These are phyloP conservation scores for Ptychobarbus kaznakovi DNA, from an alignment of 2,797 vertebrate genomes.

Conservation along the genomic window DNA sequence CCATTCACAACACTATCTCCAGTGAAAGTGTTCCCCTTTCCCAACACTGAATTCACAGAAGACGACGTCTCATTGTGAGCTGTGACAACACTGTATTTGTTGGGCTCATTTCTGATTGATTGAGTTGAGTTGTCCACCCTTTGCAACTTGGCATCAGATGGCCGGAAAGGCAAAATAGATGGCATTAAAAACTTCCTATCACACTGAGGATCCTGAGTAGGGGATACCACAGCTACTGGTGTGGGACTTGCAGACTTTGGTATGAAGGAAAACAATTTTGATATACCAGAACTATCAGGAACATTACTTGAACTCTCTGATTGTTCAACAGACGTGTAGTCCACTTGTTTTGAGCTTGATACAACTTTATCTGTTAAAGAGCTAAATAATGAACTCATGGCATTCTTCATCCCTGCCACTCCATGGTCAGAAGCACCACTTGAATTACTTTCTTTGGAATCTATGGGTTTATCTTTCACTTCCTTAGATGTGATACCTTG, in stretches of 20 bases:
- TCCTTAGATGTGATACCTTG: conserved; percentile 64
- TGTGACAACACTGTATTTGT: conserved; percentile 35
- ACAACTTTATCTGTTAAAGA: conserved; percentile 87
- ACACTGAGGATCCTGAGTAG: conserved; percentile 72
- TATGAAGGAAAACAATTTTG: conserved; percentile 77
- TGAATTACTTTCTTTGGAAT: conserved; percentile 57
- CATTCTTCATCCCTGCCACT: conserved; percentile 83
- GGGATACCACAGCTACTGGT: conserved; percentile 74
- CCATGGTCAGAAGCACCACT: conserved; percentile 65
- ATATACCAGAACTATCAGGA: conserved; percentile 74
- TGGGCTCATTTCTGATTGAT: conserved; percentile 32
- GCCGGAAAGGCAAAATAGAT: conserved; percentile 69
- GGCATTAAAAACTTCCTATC: conserved; percentile 71
- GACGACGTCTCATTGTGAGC: conserved; percentile 63
- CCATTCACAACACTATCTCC: conserved; percentile 57
- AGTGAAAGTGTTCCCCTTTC: conserved; percentile 83
- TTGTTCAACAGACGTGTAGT: conserved; percentile 70
- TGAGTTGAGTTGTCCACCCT: conserved; percentile 52
- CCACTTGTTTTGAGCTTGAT: conserved; percentile 80
- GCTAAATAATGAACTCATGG: conserved; percentile 85
- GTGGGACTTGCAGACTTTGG: conserved; percentile 75
- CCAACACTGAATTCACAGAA: conserved; percentile 79
- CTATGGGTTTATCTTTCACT: conserved; percentile 62
- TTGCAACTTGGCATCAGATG: conserved; percentile 62
- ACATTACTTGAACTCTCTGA: conserved; percentile 67